Conservation (phyloP, 2,113 vertebrate genomes). For the Thomomys bottae region DNA sequence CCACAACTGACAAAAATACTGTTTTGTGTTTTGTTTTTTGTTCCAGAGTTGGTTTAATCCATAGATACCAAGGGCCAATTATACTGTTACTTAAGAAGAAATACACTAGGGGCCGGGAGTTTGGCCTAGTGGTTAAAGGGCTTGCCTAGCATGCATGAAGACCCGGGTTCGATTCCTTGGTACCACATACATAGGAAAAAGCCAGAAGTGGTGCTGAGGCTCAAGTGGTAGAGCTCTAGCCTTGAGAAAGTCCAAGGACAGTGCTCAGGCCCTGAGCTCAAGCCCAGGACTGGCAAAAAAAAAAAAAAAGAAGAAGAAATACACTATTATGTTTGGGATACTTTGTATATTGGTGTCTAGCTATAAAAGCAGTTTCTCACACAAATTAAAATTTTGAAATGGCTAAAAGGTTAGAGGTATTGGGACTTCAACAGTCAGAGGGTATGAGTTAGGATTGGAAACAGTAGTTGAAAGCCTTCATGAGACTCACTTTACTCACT, state of each 20-base stretch:
- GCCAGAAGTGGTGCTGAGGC: no score
- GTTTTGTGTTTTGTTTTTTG: no score
- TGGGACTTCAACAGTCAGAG: neutral
- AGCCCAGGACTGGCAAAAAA: no score
- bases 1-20: no score
- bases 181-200: no score
- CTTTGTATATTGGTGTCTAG: neutral
- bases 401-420: slow-evolving; percentile 22
- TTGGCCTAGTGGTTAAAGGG: no score
- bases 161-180: no score
- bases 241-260: no score
- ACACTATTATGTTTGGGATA: slow-evolving; percentile 19
- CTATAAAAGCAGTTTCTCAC: slow-evolving; percentile 13
- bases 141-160: no score
- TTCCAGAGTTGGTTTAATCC: neutral
- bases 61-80: neutral
- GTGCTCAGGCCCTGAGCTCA: no score
- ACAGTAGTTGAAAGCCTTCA: neutral
- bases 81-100: slow-evolving; percentile 48
- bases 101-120: no score
- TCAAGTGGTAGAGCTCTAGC: no score
- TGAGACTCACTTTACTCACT: slow-evolving; percentile 35
- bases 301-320: slow-evolving; percentile 43
- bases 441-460: neutral
- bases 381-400: slow-evolving; percentile 42